Conservation (phyloP, 1,140 invertebrate genomes). For the Calephelis virginiensis region DNA sequence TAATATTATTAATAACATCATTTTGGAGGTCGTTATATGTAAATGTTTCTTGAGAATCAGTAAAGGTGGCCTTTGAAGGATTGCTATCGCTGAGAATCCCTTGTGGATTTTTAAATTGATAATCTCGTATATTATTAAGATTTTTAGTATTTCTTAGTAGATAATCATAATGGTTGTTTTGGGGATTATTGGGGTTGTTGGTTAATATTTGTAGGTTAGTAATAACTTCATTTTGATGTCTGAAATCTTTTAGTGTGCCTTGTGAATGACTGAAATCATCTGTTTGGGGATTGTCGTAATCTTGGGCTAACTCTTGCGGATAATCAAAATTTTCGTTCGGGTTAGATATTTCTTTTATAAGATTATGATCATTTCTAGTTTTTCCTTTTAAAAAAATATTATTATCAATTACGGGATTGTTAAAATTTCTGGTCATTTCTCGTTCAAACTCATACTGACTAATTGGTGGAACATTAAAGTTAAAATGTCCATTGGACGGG, state of each 20-base stretch:
- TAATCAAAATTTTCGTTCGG: not conserved
- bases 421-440: not conserved
- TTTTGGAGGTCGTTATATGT: conserved; percentile 13
- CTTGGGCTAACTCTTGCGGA: not conserved
- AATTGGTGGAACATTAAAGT: not conserved
- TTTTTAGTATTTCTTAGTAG: not conserved
- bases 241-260: not conserved
- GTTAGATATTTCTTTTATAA: not conserved
- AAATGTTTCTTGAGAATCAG: not conserved
- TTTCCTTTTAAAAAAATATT: too few relatives aligned
- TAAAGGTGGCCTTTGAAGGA: not conserved
- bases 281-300: conserved; percentile 1
- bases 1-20: conserved; percentile 7
- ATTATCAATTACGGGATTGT: not conserved
- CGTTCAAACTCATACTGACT: not conserved
- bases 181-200: not conserved
- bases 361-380: too few relatives aligned
- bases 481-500: not conserved
- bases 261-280: not conserved
- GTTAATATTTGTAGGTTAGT: not conserved
- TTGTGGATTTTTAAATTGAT: not conserved
- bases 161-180: not conserved
- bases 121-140: not conserved
- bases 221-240: not conserved
- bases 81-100: not conserved